Evolutionary conservation across 2,113 vertebrate genomes (phyloP).

Genomic region (Turnix velox): DNA sequence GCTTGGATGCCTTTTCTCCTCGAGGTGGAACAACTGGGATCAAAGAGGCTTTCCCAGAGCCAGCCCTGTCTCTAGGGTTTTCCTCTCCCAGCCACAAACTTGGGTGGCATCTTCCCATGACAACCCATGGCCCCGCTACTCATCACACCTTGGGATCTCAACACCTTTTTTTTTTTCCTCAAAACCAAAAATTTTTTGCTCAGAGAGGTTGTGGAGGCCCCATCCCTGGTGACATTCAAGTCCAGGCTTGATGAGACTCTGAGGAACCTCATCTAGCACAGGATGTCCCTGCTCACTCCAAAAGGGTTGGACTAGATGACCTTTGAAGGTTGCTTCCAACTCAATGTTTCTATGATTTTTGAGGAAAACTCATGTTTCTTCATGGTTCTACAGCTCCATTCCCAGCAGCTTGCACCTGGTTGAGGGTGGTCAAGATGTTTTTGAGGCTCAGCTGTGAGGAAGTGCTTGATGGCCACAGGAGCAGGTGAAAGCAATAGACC

Average conservation of each 20-base stretch:
- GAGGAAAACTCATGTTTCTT: background rate
- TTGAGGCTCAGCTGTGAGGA: background rate
- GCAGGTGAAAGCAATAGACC: background rate
- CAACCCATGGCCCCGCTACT: background rate
- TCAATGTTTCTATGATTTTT: too few species aligned
- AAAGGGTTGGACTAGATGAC: too few species aligned
- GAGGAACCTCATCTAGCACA: too few species aligned
- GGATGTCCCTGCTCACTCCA: too few species aligned
- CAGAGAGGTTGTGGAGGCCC: too few species aligned
- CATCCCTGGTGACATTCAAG: too few species aligned
- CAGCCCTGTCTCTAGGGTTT: background rate
- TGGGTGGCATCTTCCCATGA: background rate
- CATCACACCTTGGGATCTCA: accelerated
- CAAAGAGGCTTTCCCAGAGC: constrained; percentile 40
- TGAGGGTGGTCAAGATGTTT: accelerated
- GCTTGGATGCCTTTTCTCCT: background rate
- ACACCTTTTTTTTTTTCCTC: accelerated
- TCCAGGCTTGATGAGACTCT: too few species aligned
- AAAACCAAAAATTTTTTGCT: too few species aligned
- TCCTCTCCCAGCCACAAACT: background rate
- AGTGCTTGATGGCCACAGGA: accelerated
- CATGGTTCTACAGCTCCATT: accelerated
- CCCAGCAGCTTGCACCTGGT: background rate
- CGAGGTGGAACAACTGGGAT: background rate
- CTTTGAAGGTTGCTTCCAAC: too few species aligned